A percentile compares a stretch with the other conserved stretches of the same genome.
These are phyloP conservation scores for Netta rufina DNA, from an alignment of 2,797 vertebrate species.

Conservation along the genomic window DNA sequence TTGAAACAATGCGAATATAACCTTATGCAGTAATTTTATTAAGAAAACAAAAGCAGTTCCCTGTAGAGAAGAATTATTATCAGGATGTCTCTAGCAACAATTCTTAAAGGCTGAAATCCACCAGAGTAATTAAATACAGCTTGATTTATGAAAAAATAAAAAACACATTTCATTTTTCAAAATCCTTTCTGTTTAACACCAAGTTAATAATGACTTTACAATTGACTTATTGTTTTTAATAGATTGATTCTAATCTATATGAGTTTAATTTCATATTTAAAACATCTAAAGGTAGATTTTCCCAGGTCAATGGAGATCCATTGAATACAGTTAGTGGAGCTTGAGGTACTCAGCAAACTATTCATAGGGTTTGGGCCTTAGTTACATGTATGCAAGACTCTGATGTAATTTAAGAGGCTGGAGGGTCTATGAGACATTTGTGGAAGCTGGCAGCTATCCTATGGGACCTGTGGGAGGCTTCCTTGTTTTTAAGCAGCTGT, in stretches of 20 bases:
- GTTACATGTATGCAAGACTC: neutral
- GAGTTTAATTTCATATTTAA: neutral
- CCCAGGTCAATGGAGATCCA: neutral
- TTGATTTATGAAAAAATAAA: neutral
- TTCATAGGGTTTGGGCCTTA: neutral
- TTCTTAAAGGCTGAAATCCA: neutral
- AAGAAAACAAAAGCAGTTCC: neutral
- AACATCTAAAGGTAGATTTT: neutral
- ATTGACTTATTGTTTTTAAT: neutral
- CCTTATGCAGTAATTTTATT: slow-evolving; percentile 5
- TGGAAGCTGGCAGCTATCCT: fast-evolving
- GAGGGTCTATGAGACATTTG: neutral
- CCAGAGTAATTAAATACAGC: neutral
- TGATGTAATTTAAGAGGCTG: neutral
- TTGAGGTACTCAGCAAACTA: neutral
- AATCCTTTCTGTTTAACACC: neutral
- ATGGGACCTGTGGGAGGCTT: neutral
- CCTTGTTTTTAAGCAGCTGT: neutral
- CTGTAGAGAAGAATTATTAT: neutral
- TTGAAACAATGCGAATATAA: neutral
- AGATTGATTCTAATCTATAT: neutral
- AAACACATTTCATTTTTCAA: neutral
- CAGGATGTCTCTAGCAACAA: neutral
- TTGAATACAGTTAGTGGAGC: neutral
- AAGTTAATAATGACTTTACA: neutral